These are phyloP conservation scores for Calephelis virginiensis DNA, from an alignment of 1,140 invertebrate genomes.

Conservation along the genomic window DNA sequence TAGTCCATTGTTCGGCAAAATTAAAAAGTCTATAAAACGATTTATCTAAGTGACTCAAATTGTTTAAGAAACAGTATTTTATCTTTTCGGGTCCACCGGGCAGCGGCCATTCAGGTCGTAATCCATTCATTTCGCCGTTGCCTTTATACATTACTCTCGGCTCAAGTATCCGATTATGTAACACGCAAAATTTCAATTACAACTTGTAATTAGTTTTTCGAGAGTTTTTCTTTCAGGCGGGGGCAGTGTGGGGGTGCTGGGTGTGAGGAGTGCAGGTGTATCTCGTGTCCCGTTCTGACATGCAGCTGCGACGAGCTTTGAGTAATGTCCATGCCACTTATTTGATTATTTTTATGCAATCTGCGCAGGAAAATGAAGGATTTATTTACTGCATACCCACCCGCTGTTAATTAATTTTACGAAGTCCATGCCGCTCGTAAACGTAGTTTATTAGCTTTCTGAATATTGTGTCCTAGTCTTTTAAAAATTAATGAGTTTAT, in stretches of 20 bases:
- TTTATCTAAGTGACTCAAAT: conserved; percentile 15
- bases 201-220: conserved; percentile 81
- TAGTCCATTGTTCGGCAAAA: background rate
- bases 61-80: conserved; percentile 19
- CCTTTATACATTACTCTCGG: conserved; percentile 77
- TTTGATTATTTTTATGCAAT: conserved; percentile 78
- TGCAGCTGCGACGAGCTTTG: conserved; percentile 59
- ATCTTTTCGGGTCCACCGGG: conserved; percentile 24
- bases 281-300: conserved; percentile 37
- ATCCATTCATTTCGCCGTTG: conserved; percentile 65
- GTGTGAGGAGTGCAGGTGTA: conserved; percentile 41
- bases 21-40: background rate
- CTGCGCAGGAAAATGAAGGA: conserved; percentile 71
- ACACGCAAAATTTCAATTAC: conserved; percentile 81
- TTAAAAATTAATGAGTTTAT: conserved; percentile 17
- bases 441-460: conserved; percentile 36
- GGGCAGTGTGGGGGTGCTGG: conserved; percentile 50
- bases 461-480: conserved; percentile 31
- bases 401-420: conserved; percentile 72
- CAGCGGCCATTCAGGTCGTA: conserved; percentile 40
- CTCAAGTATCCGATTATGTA: conserved; percentile 80
- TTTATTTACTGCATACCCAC: conserved; percentile 65
- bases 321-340: conserved; percentile 74
- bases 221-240: conserved; percentile 79
- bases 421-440: conserved; percentile 42